Base-by-base conservation (phyloP, 1,140 invertebrate species). In the Bombus soroeensis region DNA sequence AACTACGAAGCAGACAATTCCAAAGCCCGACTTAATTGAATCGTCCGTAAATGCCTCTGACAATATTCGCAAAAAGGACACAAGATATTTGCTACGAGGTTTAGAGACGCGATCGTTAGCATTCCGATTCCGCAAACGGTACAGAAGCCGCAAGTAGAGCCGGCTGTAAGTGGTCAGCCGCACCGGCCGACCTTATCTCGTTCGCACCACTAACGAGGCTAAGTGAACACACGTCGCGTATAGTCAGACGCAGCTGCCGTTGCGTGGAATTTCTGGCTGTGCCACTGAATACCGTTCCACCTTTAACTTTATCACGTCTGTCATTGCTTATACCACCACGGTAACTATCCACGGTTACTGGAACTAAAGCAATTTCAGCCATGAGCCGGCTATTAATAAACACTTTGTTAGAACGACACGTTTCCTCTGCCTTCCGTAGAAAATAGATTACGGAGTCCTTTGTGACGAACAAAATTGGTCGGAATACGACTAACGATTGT, bases 81-180 rank as follows among this genome's bases (percentile, higher is more conserved):
- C 2, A 15, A 59, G 34, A 39, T 25, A 15, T 18, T 76, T 25
- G 34, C 13, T 2, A 10, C 8, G 13, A 37, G 13, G 5, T 28
- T 9, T 0, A 3, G 32, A 76, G 47, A 37, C 12, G 22, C 22
- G 43, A 77, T 41, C 75, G 71, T 73, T 73, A 43, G 41, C 12
- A 43, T 43, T 73, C 28, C n/a, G 32, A 25, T 41, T 18, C n/a
- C 25, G 25, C 15, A 32, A 32, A 28, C 28, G 25, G 13, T 64
- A 59, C 62, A 77, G 72, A 37, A 78, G 22, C 73, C 43, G 59
- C 28, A 66, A 90, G 89, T 90, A 66, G 89, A 70, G 72, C 28
- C 53, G 77, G 43, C 80, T 71, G 89, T 81, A 90, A 91, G 80
- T 90, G 89, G 89, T 90, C 89, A 84, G 84, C 87, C 89, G 34